Conservation (phyloP, 2,888 invertebrate genomes). For the Microplitis deprimator region DNA sequence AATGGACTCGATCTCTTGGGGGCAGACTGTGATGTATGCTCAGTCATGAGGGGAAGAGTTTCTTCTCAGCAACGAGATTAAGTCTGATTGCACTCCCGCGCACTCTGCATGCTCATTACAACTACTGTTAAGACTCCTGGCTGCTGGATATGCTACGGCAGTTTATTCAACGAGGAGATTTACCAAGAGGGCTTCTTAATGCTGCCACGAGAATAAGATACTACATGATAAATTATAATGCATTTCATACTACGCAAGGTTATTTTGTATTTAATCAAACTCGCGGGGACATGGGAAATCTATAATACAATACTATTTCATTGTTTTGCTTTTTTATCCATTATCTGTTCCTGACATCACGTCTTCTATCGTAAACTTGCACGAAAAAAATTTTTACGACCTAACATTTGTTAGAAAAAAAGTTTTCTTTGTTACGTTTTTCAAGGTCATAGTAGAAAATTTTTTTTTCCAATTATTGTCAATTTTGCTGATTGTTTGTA, state of each 20-base stretch:
- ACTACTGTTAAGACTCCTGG: conserved; percentile 59
- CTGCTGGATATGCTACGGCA: conserved; percentile 35
- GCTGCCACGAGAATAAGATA: not conserved
- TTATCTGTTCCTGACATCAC: too few relatives aligned
- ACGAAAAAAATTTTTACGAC: too few relatives aligned
- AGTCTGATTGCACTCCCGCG: conserved; percentile 66
- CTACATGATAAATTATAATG: not conserved
- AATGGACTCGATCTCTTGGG: conserved; percentile 43
- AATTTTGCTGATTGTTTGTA: too few relatives aligned
- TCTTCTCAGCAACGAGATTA: conserved; percentile 59
- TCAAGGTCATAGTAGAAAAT: too few relatives aligned
- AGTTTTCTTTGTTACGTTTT: too few relatives aligned
- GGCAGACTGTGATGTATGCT: conserved; percentile 53
- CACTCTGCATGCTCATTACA: conserved; percentile 63
- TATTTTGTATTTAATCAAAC: not conserved
- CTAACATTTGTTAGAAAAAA: too few relatives aligned
- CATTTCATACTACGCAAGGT: not conserved
- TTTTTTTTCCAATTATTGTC: too few relatives aligned
- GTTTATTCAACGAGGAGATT: conserved; percentile 29
- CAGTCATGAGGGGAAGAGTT: conserved; percentile 40
- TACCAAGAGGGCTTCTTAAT: not conserved
- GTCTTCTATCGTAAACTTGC: too few relatives aligned
- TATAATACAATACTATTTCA: too few relatives aligned
- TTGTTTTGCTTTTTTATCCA: too few relatives aligned
- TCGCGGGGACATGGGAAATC: not conserved